Conservation (phyloP, 2,888 invertebrate species). For the Dryobota labecula region DNA sequence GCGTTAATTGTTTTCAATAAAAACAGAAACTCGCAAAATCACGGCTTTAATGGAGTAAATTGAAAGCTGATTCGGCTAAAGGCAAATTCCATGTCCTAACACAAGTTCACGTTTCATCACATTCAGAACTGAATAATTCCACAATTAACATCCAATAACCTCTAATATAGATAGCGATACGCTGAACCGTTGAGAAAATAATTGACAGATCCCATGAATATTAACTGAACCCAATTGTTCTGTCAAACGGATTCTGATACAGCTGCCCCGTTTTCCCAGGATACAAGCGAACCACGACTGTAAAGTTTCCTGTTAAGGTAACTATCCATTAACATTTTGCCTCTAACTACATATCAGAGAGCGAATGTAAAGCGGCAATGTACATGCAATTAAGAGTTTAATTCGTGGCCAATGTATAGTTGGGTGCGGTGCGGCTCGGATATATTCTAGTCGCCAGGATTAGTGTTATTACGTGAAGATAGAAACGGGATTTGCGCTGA, state of each 20-base stretch:
- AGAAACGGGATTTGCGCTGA: conserved; percentile 64
- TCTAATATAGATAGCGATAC: conserved; percentile 57
- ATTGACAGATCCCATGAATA: conserved; percentile 80
- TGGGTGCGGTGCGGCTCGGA: conserved; percentile 50
- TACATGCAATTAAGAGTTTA: conserved; percentile 76
- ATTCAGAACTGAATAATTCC: conserved; percentile 43
- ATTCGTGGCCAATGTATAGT: conserved; percentile 55
- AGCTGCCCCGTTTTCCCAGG: conserved; percentile 74
- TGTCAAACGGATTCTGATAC: conserved; percentile 75
- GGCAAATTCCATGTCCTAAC: conserved; percentile 9
- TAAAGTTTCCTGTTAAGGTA: conserved; percentile 78
- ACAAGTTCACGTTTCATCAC: conserved; percentile 21
- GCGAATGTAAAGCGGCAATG: conserved; percentile 76
- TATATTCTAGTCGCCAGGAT: conserved; percentile 64
- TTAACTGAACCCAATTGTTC: conserved; percentile 79
- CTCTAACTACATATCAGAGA: conserved; percentile 78
- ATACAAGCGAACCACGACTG: conserved; percentile 66
- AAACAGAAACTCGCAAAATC: background rate
- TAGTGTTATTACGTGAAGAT: conserved; percentile 66
- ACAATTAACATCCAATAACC: conserved; percentile 57
- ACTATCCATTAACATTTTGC: conserved; percentile 85
- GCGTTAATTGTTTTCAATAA: conserved; percentile 15
- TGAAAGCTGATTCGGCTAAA: background rate
- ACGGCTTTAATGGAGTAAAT: background rate
- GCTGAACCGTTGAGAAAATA: conserved; percentile 65